Conservation (phyloP, 2,113 vertebrate genomes). For the Cricetomys ansorgei region DNA sequence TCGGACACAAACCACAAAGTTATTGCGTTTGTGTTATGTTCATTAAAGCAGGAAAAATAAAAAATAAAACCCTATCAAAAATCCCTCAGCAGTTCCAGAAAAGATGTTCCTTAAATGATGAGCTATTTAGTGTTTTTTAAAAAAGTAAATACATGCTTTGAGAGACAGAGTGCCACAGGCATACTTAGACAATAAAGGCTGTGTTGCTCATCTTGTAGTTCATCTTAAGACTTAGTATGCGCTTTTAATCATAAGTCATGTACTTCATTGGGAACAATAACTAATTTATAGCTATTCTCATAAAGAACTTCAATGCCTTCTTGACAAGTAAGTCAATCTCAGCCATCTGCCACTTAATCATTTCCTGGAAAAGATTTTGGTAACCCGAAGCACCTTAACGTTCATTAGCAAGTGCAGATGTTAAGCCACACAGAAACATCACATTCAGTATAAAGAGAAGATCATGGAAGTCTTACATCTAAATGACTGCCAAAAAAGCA, state of each 20-base stretch:
- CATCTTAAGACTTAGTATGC: background rate
- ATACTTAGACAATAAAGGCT: background rate
- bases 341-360: slow-evolving; percentile 26
- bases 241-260: slow-evolving; percentile 30
- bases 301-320: slow-evolving; percentile 18
- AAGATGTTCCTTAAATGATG: background rate
- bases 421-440: slow-evolving; percentile 31
- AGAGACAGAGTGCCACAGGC: background rate
- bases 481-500: background rate
- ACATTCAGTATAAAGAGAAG: slow-evolving; percentile 16
- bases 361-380: slow-evolving; percentile 53
- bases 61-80: background rate
- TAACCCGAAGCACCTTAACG: background rate
- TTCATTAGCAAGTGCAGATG: slow-evolving; percentile 12
- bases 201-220: background rate
- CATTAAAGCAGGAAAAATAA: background rate
- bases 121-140: slow-evolving; percentile 31
- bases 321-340: background rate
- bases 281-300: slow-evolving; percentile 24
- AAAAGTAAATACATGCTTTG: background rate
- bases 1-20: background rate
- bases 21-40: background rate
- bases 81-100: background rate
- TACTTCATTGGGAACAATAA: background rate
- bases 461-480: background rate